Conservation (phyloP, 2,113 vertebrate genomes). For the Alethe diademata region DNA sequence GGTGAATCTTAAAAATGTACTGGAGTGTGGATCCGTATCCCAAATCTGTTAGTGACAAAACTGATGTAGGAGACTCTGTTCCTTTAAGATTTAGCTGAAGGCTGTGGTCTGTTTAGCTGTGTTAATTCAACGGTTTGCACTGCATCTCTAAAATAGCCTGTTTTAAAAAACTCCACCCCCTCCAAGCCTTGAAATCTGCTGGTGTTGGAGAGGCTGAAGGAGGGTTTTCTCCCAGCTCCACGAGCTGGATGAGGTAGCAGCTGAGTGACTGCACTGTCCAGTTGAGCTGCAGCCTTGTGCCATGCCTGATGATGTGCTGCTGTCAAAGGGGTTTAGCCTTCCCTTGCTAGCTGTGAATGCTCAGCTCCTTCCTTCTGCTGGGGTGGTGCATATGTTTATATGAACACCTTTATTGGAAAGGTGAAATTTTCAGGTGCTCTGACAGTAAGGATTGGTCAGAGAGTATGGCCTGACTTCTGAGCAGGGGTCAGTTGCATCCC, state of each 20-base stretch:
- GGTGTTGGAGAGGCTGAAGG: neutral
- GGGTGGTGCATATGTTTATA: neutral
- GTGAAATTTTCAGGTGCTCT: neutral
- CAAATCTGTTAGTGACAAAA: neutral
- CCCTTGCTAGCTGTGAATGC: neutral
- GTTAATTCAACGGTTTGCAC: neutral
- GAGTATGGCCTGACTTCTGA: neutral
- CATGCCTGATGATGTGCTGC: neutral
- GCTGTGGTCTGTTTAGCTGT: neutral
- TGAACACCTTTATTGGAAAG: neutral
- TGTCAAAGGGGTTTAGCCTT: neutral
- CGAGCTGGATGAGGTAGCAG: neutral
- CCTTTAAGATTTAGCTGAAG: neutral
- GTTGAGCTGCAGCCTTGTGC: neutral
- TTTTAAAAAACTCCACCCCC: neutral
- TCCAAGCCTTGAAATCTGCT: neutral
- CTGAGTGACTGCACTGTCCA: neutral
- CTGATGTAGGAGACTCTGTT: neutral
- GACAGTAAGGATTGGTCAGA: neutral
- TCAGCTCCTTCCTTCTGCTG: neutral
- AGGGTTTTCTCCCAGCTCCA: neutral
- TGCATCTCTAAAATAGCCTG: neutral
- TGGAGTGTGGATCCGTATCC: neutral
- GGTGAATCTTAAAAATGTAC: neutral
- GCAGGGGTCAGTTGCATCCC: neutral